Percentiles rank a stretch among this genome's conserved stretches.
Evolutionary conservation across 2,113 vertebrate species (phyloP).

Genomic region (Crotalus horridus): DNA sequence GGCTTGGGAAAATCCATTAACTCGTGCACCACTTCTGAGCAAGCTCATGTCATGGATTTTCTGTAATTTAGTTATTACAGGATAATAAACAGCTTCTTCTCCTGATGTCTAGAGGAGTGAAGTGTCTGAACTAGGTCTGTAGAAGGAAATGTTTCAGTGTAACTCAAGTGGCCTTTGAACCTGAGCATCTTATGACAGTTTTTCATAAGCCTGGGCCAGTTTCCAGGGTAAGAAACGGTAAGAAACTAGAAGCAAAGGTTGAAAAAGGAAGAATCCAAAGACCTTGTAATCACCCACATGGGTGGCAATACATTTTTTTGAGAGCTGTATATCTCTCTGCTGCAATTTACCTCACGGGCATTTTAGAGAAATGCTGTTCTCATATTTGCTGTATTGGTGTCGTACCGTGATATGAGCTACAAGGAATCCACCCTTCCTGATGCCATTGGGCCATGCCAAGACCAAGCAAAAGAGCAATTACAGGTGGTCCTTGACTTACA

Average conservation of each 20-base stretch:
- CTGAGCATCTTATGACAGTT: neutral
- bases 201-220: neutral
- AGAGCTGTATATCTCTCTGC: neutral
- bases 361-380: neutral
- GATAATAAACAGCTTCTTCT: neutral
- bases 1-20: neutral
- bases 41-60: neutral
- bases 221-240: neutral
- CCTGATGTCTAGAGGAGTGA: neutral
- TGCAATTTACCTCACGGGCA: neutral
- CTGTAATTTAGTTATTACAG: neutral
- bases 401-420: neutral
- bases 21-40: neutral
- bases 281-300: neutral
- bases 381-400: neutral
- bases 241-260: neutral
- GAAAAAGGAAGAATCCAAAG: neutral
- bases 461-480: neutral
- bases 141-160: slow-evolving; percentile 9
- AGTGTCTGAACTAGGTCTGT: neutral
- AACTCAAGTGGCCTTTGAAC: slow-evolving; percentile 14
- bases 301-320: neutral
- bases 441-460: too few relatives aligned
- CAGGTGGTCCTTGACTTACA: neutral
- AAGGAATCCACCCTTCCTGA: neutral